Base-by-base conservation (phyloP, 2,113 vertebrate genomes). In the Microtus ochrogaster region DNA sequence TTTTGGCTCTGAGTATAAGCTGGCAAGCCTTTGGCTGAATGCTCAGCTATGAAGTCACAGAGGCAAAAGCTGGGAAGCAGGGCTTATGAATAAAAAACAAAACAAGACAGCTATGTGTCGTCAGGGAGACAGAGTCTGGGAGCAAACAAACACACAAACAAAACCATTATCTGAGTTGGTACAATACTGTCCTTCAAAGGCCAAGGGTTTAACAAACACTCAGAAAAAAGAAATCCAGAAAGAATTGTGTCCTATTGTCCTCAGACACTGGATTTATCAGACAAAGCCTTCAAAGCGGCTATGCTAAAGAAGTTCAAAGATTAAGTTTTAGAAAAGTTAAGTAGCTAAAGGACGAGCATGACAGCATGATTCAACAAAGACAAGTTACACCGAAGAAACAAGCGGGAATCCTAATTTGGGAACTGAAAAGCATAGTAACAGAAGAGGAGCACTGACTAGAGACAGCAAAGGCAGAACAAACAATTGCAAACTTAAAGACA, bases 281-380 rank as follows among this genome's bases (percentile, higher is more conserved):
- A 90, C 65, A 90, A 90, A 65, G 41, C 66, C 30, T 86, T 90
- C 92, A 93, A 90, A 79, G 91, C 16, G 44, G 52, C 41, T 72
- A 19, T 70, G 84, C 55, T 89, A 82, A 92, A 55, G 73, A 88
- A 89, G 33, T 89, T 89, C 47, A 77, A 96, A 90, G 81, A 58
- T 72, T 39, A 28, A 28, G 22, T 52, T 87, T 72, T 72, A 68
- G 41, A 72, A 72, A 52, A 28, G 26, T 65, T 86, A 86, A 86
- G 39, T n/a, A 44, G 74, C 41, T 36, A 70, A 85, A 66, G 73
- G 28, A 44, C 85, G 16, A 55, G 12, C 36, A 33, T 24, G 39
- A 30, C 26, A 24, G 65, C 30, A 10, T 22, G 24, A 90, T n/a
- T 81, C 65, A 58, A 22, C 21, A 55, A 79, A 5, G 44, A 52